Evolutionary conservation across 2,888 invertebrate species (phyloP), one percentile per base, ranked within the genome.

Genomic region (Ceramica pisi): DNA sequence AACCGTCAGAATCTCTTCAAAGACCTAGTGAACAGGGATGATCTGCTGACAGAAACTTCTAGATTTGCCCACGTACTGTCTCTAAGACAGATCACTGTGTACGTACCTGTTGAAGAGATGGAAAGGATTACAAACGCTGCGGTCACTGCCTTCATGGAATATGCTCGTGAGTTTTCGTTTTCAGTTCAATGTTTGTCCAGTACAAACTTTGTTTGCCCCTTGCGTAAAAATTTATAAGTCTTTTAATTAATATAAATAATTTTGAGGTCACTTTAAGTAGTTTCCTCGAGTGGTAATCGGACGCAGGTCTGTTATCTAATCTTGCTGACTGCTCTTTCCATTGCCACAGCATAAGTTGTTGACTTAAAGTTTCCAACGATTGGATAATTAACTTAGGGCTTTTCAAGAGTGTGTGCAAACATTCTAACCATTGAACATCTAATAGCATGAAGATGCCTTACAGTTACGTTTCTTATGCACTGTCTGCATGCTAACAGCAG

Each of bases 1-100:
- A 96, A 96, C 77, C 92, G 97, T 68, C 94, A 94, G 38, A 85
- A 90, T 0, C 91, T 96, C 55, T 96, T 97, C 84, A 88, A 90
- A 26, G 91, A 91, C 41, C 82, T 96, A 51, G 89, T 96, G 50
- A 91, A 93, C 50, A 90, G 88, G 21, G 85, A 92, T 1, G 92
- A 94, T 66, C 84, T 97, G 63, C 84, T 89, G 26, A 88, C 90
- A 44, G 96, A 97, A 90, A 91, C 94, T 2, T 88, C 92, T 35
- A 90, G 94, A 79, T 93, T 96, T 51, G 95, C 95, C 1, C 91
- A 94, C 72, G 91, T 96, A 10, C 78, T 96, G 60, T 94, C 95
- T 10, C 78, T 96, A 50, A 87, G 92, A 23, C 95, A 95, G 80
- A 94, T 95, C 53, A 93, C 93, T 31, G 93, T 94, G 4, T 95